Evolutionary conservation across 2,888 invertebrate species (phyloP).

Genomic region (Harpalus rubripes): DNA sequence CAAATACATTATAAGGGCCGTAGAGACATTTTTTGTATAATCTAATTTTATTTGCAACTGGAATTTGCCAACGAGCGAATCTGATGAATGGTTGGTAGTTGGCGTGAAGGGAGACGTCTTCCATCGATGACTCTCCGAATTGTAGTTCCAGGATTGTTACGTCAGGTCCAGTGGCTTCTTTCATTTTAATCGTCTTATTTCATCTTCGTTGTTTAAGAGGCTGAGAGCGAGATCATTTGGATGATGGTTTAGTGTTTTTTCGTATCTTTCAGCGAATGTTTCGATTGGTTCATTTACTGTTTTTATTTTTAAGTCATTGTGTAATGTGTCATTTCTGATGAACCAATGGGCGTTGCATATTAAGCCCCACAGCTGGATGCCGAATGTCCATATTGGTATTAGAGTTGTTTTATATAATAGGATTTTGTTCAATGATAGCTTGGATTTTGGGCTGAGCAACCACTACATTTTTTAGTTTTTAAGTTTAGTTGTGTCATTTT

Average conservation of each 20-base stretch:
- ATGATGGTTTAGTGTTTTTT: not conserved
- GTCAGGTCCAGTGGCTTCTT: not conserved
- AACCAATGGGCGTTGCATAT: constrained; percentile 39
- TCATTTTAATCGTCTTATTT: not conserved
- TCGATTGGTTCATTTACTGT: not conserved
- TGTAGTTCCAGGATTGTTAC: not conserved
- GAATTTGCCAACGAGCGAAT: not conserved
- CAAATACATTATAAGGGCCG: too few species aligned
- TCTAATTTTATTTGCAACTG: not conserved
- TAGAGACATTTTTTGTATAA: too few species aligned
- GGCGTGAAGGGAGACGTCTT: not conserved
- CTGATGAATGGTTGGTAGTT: not conserved
- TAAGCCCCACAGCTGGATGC: constrained; percentile 67
- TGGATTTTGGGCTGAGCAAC: constrained; percentile 67
- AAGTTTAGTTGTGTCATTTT: constrained; percentile 62
- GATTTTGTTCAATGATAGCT: constrained; percentile 65
- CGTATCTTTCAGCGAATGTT: not conserved
- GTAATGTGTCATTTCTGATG: too few species aligned
- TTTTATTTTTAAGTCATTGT: not conserved
- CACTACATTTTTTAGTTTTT: not conserved
- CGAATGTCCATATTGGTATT: constrained; percentile 67
- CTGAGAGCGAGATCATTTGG: not conserved
- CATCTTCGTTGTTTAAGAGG: not conserved
- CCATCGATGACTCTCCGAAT: not conserved
- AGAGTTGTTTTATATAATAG: constrained; percentile 66